phyloP scores from a whole-genome alignment of 2,113 vertebrate species.

The Calidris pygmaea region DNA sequence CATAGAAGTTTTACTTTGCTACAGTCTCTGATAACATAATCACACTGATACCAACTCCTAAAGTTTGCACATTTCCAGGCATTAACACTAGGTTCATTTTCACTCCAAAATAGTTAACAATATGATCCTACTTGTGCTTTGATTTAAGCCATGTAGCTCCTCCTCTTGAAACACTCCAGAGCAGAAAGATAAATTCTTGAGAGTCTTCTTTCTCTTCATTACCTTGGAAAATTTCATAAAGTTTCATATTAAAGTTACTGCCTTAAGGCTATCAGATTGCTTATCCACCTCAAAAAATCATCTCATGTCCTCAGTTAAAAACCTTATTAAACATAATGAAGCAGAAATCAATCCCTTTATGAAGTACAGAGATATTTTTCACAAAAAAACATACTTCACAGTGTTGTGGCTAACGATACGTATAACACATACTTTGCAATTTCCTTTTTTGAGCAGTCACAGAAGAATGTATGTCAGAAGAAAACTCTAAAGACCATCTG shows the following conservation, averaged over 20 bases:
- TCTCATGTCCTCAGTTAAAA: neutral
- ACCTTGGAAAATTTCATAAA: neutral
- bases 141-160: neutral
- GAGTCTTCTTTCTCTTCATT: neutral
- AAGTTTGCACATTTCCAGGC: neutral
- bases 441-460: neutral
- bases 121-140: neutral
- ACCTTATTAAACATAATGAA: neutral
- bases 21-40: neutral
- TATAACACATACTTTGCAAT: neutral
- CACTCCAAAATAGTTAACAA: neutral
- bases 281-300: neutral
- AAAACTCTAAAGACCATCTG: neutral
- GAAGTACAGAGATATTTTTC: neutral
- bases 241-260: neutral
- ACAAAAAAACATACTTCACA: accelerated
- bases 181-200: neutral
- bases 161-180: neutral
- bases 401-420: neutral
- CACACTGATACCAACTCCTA: neutral
- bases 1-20: neutral
- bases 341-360: neutral
- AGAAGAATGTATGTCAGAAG: neutral
- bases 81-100: neutral
- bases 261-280: neutral